Conservation (phyloP, 2,888 invertebrate species). For the Agonum fuliginosum region DNA sequence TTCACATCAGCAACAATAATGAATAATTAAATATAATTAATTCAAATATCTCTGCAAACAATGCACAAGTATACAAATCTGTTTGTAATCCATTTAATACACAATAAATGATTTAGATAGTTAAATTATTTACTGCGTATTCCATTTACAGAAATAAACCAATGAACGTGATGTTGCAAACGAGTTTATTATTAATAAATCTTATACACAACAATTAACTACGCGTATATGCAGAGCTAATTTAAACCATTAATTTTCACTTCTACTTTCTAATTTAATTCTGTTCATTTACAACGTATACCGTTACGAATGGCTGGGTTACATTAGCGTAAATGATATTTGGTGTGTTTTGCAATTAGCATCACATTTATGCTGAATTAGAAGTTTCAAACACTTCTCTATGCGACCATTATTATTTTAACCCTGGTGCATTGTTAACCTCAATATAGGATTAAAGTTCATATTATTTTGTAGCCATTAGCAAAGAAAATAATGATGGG, state of each 20-base stretch:
- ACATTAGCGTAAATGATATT: conserved; percentile 15
- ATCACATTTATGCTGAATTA: conserved; percentile 11
- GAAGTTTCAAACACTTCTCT: not conserved
- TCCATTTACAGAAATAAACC: not conserved
- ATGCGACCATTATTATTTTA: not conserved
- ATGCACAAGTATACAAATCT: conserved; percentile 1
- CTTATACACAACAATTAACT: conserved; percentile 25
- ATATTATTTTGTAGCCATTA: too few species aligned
- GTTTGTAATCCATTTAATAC: conserved; percentile 21
- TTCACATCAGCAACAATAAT: not conserved
- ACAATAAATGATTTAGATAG: conserved; percentile 20
- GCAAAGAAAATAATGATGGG: too few species aligned
- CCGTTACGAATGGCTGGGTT: conserved; percentile 10
- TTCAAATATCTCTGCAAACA: conserved; percentile 4
- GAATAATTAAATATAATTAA: conserved; percentile 21
- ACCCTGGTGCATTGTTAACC: not conserved
- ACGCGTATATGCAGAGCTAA: conserved; percentile 7
- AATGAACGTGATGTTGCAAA: conserved; percentile 3
- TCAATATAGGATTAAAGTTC: too few species aligned
- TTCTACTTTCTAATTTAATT: conserved; percentile 42
- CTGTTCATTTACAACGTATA: not conserved
- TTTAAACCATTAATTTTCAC: conserved; percentile 29
- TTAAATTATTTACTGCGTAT: conserved; percentile 4
- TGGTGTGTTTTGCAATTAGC: not conserved
- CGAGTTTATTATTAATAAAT: conserved; percentile 13